phyloP scores from a whole-genome alignment of 2,888 invertebrate genomes.

The Geotrupes spiniger region DNA sequence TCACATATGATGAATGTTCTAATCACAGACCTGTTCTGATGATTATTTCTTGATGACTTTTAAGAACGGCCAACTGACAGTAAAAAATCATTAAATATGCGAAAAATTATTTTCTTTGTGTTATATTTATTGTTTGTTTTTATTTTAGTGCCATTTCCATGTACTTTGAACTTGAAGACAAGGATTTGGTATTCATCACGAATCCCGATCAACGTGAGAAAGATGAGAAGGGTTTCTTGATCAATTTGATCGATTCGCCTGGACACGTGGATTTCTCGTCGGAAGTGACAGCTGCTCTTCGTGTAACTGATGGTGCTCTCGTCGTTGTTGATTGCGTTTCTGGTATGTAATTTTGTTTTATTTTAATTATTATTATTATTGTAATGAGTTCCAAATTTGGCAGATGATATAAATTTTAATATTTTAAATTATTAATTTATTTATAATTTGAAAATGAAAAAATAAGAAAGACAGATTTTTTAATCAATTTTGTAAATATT shows the following conservation, averaged over 20 bases:
- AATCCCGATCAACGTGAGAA: slow-evolving; percentile 88
- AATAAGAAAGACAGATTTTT: no score
- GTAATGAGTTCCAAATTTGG: slow-evolving; percentile 3
- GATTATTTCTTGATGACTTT: slow-evolving; percentile 53
- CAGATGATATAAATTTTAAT: slow-evolving; percentile 5
- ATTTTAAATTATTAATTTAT: slow-evolving; percentile 6
- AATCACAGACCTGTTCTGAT: slow-evolving; percentile 45
- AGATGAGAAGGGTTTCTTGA: slow-evolving; percentile 93
- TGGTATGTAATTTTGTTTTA: slow-evolving; percentile 60
- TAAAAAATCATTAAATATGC: neutral
- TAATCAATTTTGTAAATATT: no score
- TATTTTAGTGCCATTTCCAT: slow-evolving; percentile 91
- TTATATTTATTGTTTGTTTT: neutral
- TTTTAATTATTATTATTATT: no score
- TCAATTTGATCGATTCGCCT: slow-evolving; percentile 99
- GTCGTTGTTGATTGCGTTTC: slow-evolving; percentile 99
- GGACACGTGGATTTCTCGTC: slow-evolving; percentile 99
- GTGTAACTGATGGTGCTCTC: slow-evolving; percentile 99
- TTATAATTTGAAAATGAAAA: no score
- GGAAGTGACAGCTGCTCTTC: slow-evolving; percentile 98
- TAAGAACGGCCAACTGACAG: slow-evolving; percentile 58
- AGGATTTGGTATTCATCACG: slow-evolving; percentile 92
- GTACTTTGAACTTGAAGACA: slow-evolving; percentile 95
- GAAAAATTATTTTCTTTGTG: neutral
- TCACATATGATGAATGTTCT: slow-evolving; percentile 55